Evolutionary conservation across 1,140 invertebrate genomes (phyloP), one percentile per base, ranked within the genome.

Genomic region (Pseudomyrmex sp.): DNA sequence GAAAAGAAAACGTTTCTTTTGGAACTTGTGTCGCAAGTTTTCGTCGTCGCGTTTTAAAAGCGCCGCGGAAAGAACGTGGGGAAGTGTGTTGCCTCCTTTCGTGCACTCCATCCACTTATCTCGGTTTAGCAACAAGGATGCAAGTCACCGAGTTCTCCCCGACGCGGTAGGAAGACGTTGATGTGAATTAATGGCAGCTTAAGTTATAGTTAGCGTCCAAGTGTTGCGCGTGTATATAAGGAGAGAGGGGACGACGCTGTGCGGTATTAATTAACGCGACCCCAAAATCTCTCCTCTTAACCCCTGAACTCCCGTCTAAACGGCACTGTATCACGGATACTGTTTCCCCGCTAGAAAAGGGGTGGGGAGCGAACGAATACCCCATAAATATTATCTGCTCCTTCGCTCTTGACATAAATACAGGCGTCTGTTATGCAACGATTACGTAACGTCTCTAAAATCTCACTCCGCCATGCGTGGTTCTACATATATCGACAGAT

Each of bases 151-250:
- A 80, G 7, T 7, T 5, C 35, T 7, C 35, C 86, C 74, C 84
- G 61, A 75, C 61, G 80, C 91, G 88, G 90, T 94, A 93, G 91
- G 74, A 93, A 94, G 93, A 94, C 93, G 90, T 94, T 94, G 93
- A 94, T 93, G 93, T 94, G 93, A 94, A 94, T 94, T 94, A 94
- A 94, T 94, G 93, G 92, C 85, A 86, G 93, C 92, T 93, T 94
- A 93, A 93, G 91, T 89, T 82, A 82, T 90, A 89, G 88, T 89
- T 85, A 86, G 88, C 62, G 68, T 68, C 83, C 73, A 69, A 85
- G 80, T 85, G 54, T 88, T 79, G 68, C 76, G 76, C 58, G 72
- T 63, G 77, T 63, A 61, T 80, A 23, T 35, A 35, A 58, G 18
- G 44, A 15, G 23, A 62, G 79, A 62, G 89, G 85, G 83, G 83